phyloP scores from a whole-genome alignment of 2,797 vertebrate genomes.

The Hipposideros larvatus region DNA sequence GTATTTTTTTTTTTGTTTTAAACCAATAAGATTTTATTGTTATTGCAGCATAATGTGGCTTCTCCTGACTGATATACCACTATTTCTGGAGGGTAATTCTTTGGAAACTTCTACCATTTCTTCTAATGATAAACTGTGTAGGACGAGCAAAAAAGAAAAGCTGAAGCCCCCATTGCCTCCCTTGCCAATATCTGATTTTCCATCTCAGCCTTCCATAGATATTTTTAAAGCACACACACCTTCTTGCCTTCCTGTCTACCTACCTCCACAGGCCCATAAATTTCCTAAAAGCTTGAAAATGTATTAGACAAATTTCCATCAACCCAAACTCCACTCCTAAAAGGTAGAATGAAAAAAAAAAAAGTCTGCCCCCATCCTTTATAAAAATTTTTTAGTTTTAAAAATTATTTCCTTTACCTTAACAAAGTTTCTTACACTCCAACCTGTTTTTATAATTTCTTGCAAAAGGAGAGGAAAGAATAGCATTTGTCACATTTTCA shows the following conservation, averaged over 20 bases:
- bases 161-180: neutral
- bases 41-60: neutral
- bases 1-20: no score
- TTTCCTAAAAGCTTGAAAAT: conserved; percentile 4
- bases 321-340: neutral
- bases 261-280: neutral
- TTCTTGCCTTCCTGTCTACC: neutral
- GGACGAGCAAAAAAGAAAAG: neutral
- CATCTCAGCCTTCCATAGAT: neutral
- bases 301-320: conserved; percentile 38
- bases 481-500: neutral
- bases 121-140: neutral
- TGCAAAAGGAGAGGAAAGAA: neutral
- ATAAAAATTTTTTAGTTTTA: neutral
- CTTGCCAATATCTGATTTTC: neutral
- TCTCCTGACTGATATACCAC: neutral
- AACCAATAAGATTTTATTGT: neutral
- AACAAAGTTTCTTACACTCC: neutral
- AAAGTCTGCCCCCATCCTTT: neutral
- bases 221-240: neutral
- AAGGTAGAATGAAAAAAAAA: neutral
- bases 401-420: neutral
- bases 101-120: neutral
- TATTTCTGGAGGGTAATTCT: neutral
- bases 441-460: neutral